Base-by-base conservation (phyloP, 2,888 invertebrate species). In the Mythimna ferrago region DNA sequence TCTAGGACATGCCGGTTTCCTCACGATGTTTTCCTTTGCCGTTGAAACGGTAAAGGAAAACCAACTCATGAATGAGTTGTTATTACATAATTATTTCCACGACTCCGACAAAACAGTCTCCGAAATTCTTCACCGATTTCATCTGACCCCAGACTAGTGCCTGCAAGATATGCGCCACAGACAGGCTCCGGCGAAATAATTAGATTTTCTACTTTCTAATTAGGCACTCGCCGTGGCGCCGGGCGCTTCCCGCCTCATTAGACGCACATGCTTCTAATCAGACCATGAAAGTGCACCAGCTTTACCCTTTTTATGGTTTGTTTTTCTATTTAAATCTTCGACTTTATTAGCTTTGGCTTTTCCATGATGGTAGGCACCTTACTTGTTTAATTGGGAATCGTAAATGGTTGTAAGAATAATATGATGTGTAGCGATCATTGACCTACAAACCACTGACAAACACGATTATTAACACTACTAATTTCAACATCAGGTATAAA, bases 171-270 rank as follows among this genome's bases (percentile, higher is more conserved):
- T 71, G 70, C 65, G 56, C 21, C 58, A 70, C 65, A 58, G 71
- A 70, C 74, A 65, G 71, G 77, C 72, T 68, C 64, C 82, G 81
- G 85, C 66, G 79, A 86, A 87, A 91, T 92, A 91, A 92, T 92
- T 91, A 87, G 82, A 88, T 90, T 91, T 91, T 90, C 91, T 89
- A 92, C 92, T 92, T 92, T 93, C 92, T 92, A 92, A 93, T 92
- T 89, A 91, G 90, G 89, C 88, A 89, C 87, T 87, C 84, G 87
- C 86, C 86, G 87, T 84, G 85, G 87, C 86, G 84, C 85, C 84
- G 78, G 78, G 80, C 80, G 82, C 85, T 83, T 81, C 82, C 83
- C 86, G 82, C 85, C 83, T 81, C 86, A 83, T 88, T 89, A 88
- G 61, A 66, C 73, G 80, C 82, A 80, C 76, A 82, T 76, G 66